Percentiles rank a stretch among this genome's conserved stretches.
phyloP scores from a whole-genome alignment of 2,113 vertebrate genomes.

The Neotoma lepida region DNA sequence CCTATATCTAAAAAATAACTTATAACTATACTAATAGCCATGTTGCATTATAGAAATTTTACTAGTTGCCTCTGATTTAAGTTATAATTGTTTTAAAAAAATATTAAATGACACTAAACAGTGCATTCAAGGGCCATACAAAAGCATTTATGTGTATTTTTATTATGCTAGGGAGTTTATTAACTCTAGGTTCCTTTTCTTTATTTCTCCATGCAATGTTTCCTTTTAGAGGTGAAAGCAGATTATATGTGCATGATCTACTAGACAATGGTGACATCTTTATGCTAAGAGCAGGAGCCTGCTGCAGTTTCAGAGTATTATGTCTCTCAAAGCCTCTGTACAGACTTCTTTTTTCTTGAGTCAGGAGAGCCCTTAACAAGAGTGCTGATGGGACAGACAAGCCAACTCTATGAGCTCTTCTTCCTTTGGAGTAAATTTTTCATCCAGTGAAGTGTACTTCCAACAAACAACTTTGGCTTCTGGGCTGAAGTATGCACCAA shows the following conservation, averaged over 20 bases:
- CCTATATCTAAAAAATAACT: background rate
- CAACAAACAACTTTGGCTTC: constrained; percentile 42
- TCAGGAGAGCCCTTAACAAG: background rate
- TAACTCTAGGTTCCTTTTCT: constrained; percentile 51
- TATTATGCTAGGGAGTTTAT: constrained; percentile 48
- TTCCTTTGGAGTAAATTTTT: constrained; percentile 43
- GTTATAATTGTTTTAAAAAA: constrained; percentile 37
- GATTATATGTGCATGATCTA: background rate
- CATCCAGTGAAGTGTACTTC: constrained; percentile 43
- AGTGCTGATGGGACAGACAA: background rate
- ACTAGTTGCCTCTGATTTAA: background rate
- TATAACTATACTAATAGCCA: constrained; percentile 8
- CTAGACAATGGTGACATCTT: constrained; percentile 48
- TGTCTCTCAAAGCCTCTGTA: background rate
- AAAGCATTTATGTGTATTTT: constrained; percentile 23
- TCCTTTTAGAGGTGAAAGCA: constrained; percentile 66
- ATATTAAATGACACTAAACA: background rate
- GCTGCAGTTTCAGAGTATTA: background rate
- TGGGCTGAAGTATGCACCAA: constrained; percentile 13
- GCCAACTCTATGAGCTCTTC: background rate
- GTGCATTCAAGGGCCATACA: background rate
- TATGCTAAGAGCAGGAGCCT: background rate
- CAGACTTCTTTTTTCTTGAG: constrained; percentile 62
- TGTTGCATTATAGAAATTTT: constrained; percentile 23
- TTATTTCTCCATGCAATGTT: constrained; percentile 49